Base-by-base conservation (phyloP, 2,113 vertebrate genomes). In the Osmerus mordax region DNA sequence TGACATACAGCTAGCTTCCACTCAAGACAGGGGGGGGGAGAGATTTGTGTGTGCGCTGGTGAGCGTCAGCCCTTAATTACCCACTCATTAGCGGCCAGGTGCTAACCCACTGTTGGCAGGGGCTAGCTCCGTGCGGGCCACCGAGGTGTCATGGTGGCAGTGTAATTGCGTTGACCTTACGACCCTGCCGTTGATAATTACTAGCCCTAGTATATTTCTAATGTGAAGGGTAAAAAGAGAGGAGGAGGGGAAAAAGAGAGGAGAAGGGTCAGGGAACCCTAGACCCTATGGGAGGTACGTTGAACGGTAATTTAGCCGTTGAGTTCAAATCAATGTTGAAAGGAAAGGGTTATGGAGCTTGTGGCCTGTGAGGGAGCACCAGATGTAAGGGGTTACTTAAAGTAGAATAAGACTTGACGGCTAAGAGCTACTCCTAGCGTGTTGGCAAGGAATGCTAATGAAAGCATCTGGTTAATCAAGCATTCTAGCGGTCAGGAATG, bases 171-270 rank as follows among this genome's bases (percentile, higher is more conserved):
- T 74, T 86, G 85, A 87, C 84, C 84, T 61, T 78, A 77, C 70
- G 77, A 78, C 83, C 79, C 75, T 69, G 78, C 81, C 80, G 74
- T 77, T 84, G 82, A 87, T 85, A 87, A 88, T 86, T 85, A 89
- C 80, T 77, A 82, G 81, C 77, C 41, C 82, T 79, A 28, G 8
- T 84, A 80, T 81, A 81, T 87, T 85, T 82, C 78, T 77, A 85
- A 79, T 74, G 58, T 69, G 72, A 82, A 68, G 51, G 79, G 84
- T 83, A n/a, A 32, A 81, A 25, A 62, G 25, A 62, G 23, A 62
- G 41, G 8, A 9, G 8, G 41, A 47, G 1, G 41, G 41, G 41
- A 29, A 23, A 62, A 62, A 12, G 23, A 85, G 80, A 77, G 25
- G 19, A 77, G 70, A 75, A 54, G 61, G 71, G 69, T 52, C 36